phyloP scores from a whole-genome alignment of 2,797 vertebrate species.

The Pseudomugil gertrudae region DNA sequence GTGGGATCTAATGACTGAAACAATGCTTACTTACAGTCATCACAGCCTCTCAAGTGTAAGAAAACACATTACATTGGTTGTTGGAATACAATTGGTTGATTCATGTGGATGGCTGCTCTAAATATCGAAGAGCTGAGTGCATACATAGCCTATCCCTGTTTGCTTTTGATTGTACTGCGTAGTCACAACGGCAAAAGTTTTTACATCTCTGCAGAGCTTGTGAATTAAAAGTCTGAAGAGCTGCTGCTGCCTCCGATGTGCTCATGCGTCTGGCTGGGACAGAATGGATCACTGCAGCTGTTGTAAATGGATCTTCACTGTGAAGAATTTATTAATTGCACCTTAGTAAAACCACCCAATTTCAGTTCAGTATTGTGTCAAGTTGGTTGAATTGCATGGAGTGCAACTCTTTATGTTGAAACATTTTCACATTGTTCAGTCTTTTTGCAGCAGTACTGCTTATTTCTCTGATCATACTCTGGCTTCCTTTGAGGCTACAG shows the following conservation, averaged over 20 bases:
- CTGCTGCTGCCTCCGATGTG: slow-evolving; percentile 35
- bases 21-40: slow-evolving; percentile 64
- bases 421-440: slow-evolving; percentile 31
- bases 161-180: slow-evolving; percentile 23
- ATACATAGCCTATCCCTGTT: slow-evolving; percentile 8
- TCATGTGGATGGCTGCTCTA: slow-evolving; percentile 53
- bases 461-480: not conserved
- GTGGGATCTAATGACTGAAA: slow-evolving; percentile 71
- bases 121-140: slow-evolving; percentile 25
- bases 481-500: slow-evolving; percentile 1
- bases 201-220: slow-evolving; percentile 41
- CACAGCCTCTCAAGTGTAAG: slow-evolving; percentile 57
- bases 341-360: slow-evolving; percentile 38
- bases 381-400: slow-evolving; percentile 35
- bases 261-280: slow-evolving; percentile 46
- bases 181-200: slow-evolving; percentile 51
- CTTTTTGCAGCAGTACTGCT: slow-evolving; percentile 8
- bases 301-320: slow-evolving; percentile 66
- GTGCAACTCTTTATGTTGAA: slow-evolving; percentile 25
- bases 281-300: slow-evolving; percentile 57
- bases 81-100: slow-evolving; percentile 61
- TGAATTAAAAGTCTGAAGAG: slow-evolving; percentile 41
- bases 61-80: slow-evolving; percentile 71
- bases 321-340: slow-evolving; percentile 62
- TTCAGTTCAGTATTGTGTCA: slow-evolving; percentile 45